Evolutionary conservation across 2,888 invertebrate genomes (phyloP).

Genomic region (Alviniconcha strummeri): DNA sequence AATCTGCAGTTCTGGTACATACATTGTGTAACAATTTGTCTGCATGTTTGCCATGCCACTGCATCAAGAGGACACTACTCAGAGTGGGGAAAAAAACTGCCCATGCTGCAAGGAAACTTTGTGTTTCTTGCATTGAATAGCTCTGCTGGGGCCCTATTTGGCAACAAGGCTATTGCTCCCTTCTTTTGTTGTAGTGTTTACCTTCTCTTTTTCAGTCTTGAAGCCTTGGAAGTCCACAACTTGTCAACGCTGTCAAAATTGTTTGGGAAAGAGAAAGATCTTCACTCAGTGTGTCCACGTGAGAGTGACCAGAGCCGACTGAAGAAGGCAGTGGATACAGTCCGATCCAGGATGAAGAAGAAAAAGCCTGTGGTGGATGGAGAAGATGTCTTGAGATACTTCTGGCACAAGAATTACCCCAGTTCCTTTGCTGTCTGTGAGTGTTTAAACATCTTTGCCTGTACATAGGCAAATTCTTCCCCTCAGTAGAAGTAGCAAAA

Average conservation of each 20-base stretch:
- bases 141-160: too few species aligned
- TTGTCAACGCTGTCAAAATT: background rate
- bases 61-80: too few species aligned
- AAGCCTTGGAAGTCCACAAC: background rate
- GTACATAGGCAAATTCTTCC: too few species aligned
- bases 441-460: background rate
- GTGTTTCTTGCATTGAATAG: too few species aligned
- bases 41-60: too few species aligned
- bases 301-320: background rate
- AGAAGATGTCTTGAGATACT: background rate
- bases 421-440: slow-evolving; percentile 2
- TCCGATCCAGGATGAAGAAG: background rate
- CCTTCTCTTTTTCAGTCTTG: background rate
- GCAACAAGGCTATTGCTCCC: too few species aligned
- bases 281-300: background rate
- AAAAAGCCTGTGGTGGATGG: background rate
- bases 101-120: too few species aligned
- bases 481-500: too few species aligned
- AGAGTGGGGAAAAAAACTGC: too few species aligned
- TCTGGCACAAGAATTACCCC: background rate
- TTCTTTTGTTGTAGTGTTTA: too few species aligned
- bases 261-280: background rate
- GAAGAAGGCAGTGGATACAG: background rate
- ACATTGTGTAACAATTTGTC: too few species aligned
- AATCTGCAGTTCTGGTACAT: too few species aligned